Evolutionary conservation across 2,888 invertebrate species (phyloP), one percentile per base, ranked within the genome.

Genomic region (Thymelicus acteon): DNA sequence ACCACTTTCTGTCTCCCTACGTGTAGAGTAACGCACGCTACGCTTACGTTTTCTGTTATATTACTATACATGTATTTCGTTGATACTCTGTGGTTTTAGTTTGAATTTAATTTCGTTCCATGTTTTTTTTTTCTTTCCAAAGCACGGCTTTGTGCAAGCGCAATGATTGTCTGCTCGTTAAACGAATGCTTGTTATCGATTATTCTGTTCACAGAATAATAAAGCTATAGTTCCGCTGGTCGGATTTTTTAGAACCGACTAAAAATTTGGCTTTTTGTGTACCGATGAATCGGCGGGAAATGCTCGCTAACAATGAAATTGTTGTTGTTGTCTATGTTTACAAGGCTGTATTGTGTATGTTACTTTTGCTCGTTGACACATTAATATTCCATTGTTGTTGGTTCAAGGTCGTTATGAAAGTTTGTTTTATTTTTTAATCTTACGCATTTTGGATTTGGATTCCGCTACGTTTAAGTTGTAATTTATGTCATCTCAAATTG

Each of bases 11-110:
- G 64, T 71, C n/a, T 65, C 58, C 54, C 65, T 70, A 65, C 61
- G 61, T 66, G 65, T 66, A 67, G 57, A 48, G 52, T 64, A 73
- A 68, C 60, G 72, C 73, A 73, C 68, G 71, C 72, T 76, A 76
- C 75, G 74, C 69, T 67, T 74, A 65, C 71, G 67, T 70, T 67
- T 67, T 54, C 54, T 31, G n/a, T 63, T 69, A 0, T 44, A 44
- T 12, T 47, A 44, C 8, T 31, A 40, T 54, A 54, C 57, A 44
- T 44, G n/a, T 68, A 54, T 24, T 39, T 65, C 24, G 15, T 48
- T 58, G 40, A 31, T 67, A 40, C 40, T 54, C 52, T 72, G 70
- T 71, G 67, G 60, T 68, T 69, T 61, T 64, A 67, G 67, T 75
- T 73, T 57, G 71, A 73, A 69, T 68, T 71, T 74, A 47, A 60